Conservation (phyloP, 23 tunicate species). For the Botrylloides violaceus region DNA sequence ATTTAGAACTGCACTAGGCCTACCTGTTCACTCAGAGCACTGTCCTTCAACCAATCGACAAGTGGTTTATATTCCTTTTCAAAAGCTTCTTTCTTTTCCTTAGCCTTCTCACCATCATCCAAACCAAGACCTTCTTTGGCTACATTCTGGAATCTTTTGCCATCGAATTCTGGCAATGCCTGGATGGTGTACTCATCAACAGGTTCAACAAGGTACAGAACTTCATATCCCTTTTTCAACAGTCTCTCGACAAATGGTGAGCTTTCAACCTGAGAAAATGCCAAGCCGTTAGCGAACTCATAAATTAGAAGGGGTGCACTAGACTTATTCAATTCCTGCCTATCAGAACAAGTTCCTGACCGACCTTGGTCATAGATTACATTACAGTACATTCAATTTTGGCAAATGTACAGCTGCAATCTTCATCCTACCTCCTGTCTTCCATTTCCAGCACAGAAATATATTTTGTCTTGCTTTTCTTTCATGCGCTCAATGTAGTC, state of each 20-base stretch:
- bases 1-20: neutral
- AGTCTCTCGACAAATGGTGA: constrained; percentile 92
- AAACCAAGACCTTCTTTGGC: constrained; percentile 96
- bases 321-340: neutral
- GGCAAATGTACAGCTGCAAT: neutral
- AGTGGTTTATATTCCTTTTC: constrained; percentile 88
- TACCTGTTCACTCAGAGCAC: constrained; percentile 77
- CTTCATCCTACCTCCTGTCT: constrained; percentile 63
- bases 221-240: constrained; percentile 92
- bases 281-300: too few species aligned
- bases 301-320: neutral
- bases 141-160: constrained; percentile 95
- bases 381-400: neutral
- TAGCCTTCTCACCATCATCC: constrained; percentile 91
- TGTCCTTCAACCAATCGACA: constrained; percentile 85
- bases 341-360: too few species aligned
- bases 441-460: constrained; percentile 96
- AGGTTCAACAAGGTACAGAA: constrained; percentile 84
- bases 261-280: constrained; percentile 82
- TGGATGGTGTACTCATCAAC: constrained; percentile 99
- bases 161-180: constrained; percentile 98
- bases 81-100: constrained; percentile 86
- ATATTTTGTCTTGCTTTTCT: constrained; percentile 96
- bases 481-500: constrained; percentile 95
- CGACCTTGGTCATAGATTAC: too few species aligned